Evolutionary conservation across 2,888 invertebrate species (phyloP).

Genomic region (Elysia crispata): DNA sequence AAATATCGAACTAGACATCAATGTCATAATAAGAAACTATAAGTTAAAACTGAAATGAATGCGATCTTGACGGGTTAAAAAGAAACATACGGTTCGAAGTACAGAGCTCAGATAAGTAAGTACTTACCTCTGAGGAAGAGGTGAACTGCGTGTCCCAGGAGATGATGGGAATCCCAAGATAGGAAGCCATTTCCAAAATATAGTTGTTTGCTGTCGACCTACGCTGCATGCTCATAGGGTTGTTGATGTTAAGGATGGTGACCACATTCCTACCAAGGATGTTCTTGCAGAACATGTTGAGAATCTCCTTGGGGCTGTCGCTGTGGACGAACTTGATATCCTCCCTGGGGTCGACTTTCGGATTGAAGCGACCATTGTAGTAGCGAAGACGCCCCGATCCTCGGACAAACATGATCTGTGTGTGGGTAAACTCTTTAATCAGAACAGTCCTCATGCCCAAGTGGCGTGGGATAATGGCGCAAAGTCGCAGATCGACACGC

Average conservation of each 20-base stretch:
- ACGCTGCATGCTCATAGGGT: slow-evolving; percentile 80
- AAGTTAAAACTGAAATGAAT: no score
- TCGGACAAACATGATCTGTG: slow-evolving; percentile 47
- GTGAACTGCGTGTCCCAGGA: slow-evolving; percentile 57
- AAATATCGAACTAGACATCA: no score
- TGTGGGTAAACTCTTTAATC: slow-evolving; percentile 41
- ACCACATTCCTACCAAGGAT: slow-evolving; percentile 63
- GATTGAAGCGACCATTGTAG: slow-evolving; percentile 11
- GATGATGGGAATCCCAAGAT: slow-evolving; percentile 55
- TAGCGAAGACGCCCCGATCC: slow-evolving; percentile 37
- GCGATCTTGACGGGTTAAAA: no score
- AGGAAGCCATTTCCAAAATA: slow-evolving; percentile 51
- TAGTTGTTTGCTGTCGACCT: slow-evolving; percentile 53
- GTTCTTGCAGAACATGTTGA: slow-evolving; percentile 68
- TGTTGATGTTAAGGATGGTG: slow-evolving; percentile 93
- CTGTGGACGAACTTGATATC: slow-evolving; percentile 47
- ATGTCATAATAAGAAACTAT: no score
- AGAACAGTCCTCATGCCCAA: slow-evolving; percentile 44
- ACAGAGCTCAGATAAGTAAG: no score
- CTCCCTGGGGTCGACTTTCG: slow-evolving; percentile 40
- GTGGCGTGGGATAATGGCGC: slow-evolving; percentile 53
- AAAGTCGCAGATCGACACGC: slow-evolving; percentile 47
- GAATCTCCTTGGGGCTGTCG: slow-evolving; percentile 66
- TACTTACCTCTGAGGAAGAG: slow-evolving; percentile 51
- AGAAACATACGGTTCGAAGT: no score